phyloP scores from a whole-genome alignment of 2,797 vertebrate species.

The Choloepus didactylus region DNA sequence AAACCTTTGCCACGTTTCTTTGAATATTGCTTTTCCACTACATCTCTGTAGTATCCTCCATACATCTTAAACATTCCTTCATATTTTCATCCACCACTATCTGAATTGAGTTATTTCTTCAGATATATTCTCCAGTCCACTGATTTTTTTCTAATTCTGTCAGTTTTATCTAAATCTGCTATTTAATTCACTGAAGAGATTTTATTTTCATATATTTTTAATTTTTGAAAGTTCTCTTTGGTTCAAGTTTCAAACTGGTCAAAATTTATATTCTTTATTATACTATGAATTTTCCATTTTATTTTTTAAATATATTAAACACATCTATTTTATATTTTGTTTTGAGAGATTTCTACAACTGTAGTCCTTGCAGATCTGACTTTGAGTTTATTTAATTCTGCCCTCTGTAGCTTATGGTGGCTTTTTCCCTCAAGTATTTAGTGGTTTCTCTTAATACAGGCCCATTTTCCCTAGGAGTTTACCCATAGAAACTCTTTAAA shows the following conservation, averaged over 20 bases:
- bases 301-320: not conserved
- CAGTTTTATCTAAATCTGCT: not conserved
- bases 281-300: not conserved
- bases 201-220: not conserved
- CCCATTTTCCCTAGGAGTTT: not conserved
- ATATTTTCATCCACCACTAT: not conserved
- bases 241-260: not conserved
- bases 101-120: constrained; percentile 4
- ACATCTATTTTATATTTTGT: not conserved
- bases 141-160: not conserved
- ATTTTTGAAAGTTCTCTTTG: not conserved
- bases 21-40: not conserved
- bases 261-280: not conserved
- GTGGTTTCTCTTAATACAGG: not conserved
- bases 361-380: not conserved
- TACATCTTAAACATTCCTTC: not conserved
- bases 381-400: not conserved
- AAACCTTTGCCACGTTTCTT: not conserved
- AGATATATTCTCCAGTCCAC: not conserved
- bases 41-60: not conserved
- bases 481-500: not conserved
- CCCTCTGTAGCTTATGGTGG: not conserved
- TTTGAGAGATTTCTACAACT: not conserved
- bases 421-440: not conserved
- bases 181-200: not conserved